phyloP scores from a whole-genome alignment of 2,797 vertebrate genomes.

The Acomys russatus region DNA sequence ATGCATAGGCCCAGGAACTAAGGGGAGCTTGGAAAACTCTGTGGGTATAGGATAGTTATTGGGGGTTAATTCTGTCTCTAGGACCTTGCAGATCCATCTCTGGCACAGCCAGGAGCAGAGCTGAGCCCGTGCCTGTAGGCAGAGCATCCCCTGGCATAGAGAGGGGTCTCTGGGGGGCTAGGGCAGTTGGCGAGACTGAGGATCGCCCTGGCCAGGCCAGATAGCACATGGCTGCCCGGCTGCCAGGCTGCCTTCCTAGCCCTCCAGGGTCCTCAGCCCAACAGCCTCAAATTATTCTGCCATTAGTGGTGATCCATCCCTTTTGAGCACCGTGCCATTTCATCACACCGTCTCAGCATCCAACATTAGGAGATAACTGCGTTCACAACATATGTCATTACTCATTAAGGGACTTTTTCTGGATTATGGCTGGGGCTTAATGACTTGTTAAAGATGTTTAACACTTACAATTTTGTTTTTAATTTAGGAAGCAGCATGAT shows the following conservation, averaged over 20 bases:
- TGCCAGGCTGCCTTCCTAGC: conserved; percentile 54
- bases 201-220: not conserved
- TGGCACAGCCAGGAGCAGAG: not conserved
- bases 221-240: not conserved
- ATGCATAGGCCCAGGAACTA: not conserved
- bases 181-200: not conserved
- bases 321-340: conserved; percentile 95
- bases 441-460: conserved; percentile 99
- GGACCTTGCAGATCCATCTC: not conserved
- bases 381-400: conserved; percentile 98
- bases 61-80: not conserved
- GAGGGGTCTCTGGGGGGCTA: not conserved
- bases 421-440: conserved; percentile 97
- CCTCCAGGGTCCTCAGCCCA: conserved; percentile 89
- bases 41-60: fast-evolving
- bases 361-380: conserved; percentile 97
- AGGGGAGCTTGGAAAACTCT: not conserved
- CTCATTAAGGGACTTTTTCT: conserved; percentile 97
- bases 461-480: conserved; percentile 97
- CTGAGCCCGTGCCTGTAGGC: not conserved
- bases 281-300: conserved; percentile 95
- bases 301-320: conserved; percentile 98
- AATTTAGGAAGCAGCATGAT: conserved; percentile 92
- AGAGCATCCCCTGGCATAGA: not conserved
- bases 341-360: conserved; percentile 91